phyloP scores from a whole-genome alignment of 2,888 invertebrate genomes.

The Hipparchia semele region DNA sequence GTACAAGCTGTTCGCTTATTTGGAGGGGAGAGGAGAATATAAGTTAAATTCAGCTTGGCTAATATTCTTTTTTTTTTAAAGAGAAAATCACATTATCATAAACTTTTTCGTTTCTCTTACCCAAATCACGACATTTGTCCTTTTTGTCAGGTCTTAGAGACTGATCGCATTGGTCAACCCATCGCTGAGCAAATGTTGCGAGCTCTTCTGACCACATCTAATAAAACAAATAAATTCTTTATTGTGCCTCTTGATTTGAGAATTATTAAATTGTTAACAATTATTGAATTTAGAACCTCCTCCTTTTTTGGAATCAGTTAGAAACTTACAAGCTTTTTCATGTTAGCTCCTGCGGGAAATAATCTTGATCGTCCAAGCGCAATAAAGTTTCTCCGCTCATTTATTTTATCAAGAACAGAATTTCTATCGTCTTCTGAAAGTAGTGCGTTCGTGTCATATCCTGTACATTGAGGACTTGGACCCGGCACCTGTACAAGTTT shows the following conservation, averaged over 20 bases:
- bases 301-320: neutral
- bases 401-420: slow-evolving; percentile 61
- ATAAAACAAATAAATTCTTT: slow-evolving; percentile 22
- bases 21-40: no score
- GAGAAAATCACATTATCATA: neutral
- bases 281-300: no score
- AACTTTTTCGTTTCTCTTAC: slow-evolving; percentile 46
- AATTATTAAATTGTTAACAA: no score
- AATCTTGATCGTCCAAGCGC: slow-evolving; percentile 60
- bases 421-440: slow-evolving; percentile 55
- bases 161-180: slow-evolving; percentile 71
- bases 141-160: slow-evolving; percentile 56
- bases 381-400: slow-evolving; percentile 66
- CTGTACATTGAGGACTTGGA: slow-evolving; percentile 55
- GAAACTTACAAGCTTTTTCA: slow-evolving; percentile 67
- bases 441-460: slow-evolving; percentile 54
- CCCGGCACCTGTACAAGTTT: slow-evolving; percentile 43
- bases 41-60: no score
- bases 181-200: slow-evolving; percentile 65
- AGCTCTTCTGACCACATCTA: slow-evolving; percentile 68
- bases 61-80: no score
- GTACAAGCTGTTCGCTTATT: no score
- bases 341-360: slow-evolving; percentile 69
- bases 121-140: slow-evolving; percentile 67
- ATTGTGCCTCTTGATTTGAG: neutral